Evolutionary conservation across 1,140 invertebrate species (phyloP).

Genomic region (Drosophila kanapiae): DNA sequence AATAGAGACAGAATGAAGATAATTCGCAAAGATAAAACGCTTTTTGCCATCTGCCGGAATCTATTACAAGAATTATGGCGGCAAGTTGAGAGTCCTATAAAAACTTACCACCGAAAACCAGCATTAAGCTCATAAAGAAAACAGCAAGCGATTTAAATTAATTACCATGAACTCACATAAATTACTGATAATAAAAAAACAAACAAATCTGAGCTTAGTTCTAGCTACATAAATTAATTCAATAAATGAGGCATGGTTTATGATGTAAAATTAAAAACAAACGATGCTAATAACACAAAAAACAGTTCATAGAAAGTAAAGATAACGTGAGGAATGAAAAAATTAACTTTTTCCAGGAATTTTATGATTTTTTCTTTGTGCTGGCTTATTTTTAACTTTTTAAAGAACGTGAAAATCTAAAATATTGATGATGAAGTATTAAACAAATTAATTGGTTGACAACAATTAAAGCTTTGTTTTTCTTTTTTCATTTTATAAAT

Average conservation of each 20-base stretch:
- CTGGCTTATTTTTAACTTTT: not conserved
- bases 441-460: not conserved
- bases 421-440: not conserved
- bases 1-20: conserved; percentile 29
- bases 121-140: conserved; percentile 30
- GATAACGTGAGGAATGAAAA: conserved; percentile 1
- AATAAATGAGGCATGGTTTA: not conserved
- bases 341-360: conserved; percentile 4
- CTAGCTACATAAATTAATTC: conserved; percentile 15
- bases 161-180: conserved; percentile 17
- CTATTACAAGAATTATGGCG: conserved; percentile 5
- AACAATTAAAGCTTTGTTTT: not conserved
- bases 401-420: not conserved
- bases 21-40: conserved; percentile 20
- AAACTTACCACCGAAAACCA: conserved; percentile 14
- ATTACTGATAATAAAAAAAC: conserved; percentile 7
- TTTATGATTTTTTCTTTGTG: not conserved
- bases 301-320: not conserved
- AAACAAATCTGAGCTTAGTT: conserved; percentile 8
- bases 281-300: not conserved
- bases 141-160: conserved; percentile 24
- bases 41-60: not conserved
- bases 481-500: not conserved
- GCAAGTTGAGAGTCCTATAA: not conserved
- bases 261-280: conserved; percentile 11